Evolutionary conservation across 2,797 vertebrate genomes (phyloP).

Genomic region (Hapalemur alaotrensis): DNA sequence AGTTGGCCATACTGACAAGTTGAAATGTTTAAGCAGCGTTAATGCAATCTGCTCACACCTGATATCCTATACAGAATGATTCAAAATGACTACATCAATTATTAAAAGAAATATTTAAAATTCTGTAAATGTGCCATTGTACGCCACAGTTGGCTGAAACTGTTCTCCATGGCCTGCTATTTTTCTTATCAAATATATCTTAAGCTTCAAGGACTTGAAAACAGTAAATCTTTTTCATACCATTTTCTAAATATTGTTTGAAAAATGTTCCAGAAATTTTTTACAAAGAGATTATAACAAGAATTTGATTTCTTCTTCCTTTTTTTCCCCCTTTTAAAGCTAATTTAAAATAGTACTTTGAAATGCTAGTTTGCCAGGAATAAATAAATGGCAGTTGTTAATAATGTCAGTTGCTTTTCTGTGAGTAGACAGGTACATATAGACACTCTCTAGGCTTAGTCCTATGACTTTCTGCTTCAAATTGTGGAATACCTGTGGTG

Average conservation of each 20-base stretch:
- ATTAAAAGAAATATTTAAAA: slow-evolving; percentile 91
- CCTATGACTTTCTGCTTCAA: slow-evolving; percentile 18
- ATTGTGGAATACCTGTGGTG: slow-evolving; percentile 4
- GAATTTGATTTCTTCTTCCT: slow-evolving; percentile 2
- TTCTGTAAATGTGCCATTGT: slow-evolving; percentile 84
- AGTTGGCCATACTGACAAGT: slow-evolving; percentile 91
- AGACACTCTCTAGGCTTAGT: background rate
- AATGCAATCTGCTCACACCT: slow-evolving; percentile 87
- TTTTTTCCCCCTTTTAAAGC: background rate
- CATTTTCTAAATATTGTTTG: slow-evolving; percentile 69
- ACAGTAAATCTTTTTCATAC: slow-evolving; percentile 57
- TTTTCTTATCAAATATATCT: slow-evolving; percentile 78
- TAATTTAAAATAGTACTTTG: slow-evolving; percentile 55
- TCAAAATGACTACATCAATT: slow-evolving; percentile 93
- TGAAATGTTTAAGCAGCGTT: slow-evolving; percentile 91
- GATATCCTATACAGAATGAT: slow-evolving; percentile 89
- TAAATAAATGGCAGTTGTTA: background rate
- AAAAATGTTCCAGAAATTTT: slow-evolving; percentile 66
- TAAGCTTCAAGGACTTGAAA: slow-evolving; percentile 75
- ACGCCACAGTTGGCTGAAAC: slow-evolving; percentile 85
- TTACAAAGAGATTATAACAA: slow-evolving; percentile 47
- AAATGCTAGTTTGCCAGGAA: slow-evolving; percentile 32
- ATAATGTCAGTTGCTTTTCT: slow-evolving; percentile 21
- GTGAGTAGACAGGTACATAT: background rate
- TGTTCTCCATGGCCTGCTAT: slow-evolving; percentile 78